Conservation (phyloP, 2,113 vertebrate species). For the Ranitomeya variabilis region DNA sequence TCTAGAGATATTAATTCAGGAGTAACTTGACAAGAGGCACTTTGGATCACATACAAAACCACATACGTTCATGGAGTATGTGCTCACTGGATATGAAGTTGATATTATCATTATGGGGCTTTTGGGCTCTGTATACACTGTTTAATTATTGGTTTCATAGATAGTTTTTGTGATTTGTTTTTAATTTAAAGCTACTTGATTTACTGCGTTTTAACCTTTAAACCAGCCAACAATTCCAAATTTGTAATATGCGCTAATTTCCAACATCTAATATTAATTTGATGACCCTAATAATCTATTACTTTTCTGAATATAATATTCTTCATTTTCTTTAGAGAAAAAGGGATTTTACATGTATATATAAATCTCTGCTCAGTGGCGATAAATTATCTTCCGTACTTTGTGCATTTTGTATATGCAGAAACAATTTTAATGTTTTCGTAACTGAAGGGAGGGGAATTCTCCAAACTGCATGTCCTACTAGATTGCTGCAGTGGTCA, state of each 20-base stretch:
- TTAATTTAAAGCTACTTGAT: constrained; percentile 66
- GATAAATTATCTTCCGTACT: constrained; percentile 12
- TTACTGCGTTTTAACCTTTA: constrained; percentile 26
- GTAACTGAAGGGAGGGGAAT: neutral
- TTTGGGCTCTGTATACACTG: constrained; percentile 5
- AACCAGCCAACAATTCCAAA: constrained; percentile 25
- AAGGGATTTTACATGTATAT: constrained; percentile 21
- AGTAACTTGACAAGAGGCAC: constrained; percentile 58
- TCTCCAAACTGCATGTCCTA: constrained; percentile 14
- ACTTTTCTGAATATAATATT: neutral
- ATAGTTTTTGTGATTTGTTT: constrained; percentile 58
- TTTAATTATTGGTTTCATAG: constrained; percentile 15
- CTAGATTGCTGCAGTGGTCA: neutral
- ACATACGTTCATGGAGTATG: constrained; percentile 21
- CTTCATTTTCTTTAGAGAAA: constrained; percentile 28
- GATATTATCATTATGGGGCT: constrained; percentile 16
- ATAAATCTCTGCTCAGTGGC: constrained; percentile 6
- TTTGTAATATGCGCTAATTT: constrained; percentile 23
- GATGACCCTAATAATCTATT: constrained; percentile 5
- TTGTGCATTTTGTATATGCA: constrained; percentile 41
- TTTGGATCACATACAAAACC: constrained; percentile 49
- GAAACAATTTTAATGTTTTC: constrained; percentile 12
- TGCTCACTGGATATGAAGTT: constrained; percentile 12
- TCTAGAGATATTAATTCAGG: constrained; percentile 68
- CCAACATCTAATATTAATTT: constrained; percentile 9